A percentile compares a stretch with the other conserved stretches of the same genome.
These are phyloP conservation scores for Cassiopea andromeda DNA, from an alignment of 30 jellyfish, hydroid and myxozoan genomes.

Conservation along the genomic window DNA sequence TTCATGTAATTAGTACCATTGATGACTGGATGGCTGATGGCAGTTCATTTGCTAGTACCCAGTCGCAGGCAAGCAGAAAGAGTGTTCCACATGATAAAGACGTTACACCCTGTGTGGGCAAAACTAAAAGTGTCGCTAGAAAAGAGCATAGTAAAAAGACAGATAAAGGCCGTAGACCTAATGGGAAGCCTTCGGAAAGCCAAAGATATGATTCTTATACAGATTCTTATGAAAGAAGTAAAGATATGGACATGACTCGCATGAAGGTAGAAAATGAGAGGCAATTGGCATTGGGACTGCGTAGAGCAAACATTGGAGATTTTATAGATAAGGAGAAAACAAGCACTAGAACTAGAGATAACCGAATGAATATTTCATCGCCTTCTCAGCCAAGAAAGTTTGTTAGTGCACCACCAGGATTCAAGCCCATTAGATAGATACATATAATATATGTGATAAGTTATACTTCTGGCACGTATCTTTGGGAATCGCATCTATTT, in stretches of 20 bases:
- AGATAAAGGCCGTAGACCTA: neutral
- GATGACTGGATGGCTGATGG: neutral
- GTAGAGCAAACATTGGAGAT: neutral
- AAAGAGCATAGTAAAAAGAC: slow-evolving; percentile 17
- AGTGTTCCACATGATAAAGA: neutral
- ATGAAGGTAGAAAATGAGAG: neutral
- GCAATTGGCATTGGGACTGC: neutral
- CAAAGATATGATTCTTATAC: neutral
- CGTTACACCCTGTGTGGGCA: neutral
- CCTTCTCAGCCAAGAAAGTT: neutral
- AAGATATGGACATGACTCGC: neutral
- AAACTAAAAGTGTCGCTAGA: slow-evolving; percentile 13
- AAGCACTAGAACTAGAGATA: neutral
- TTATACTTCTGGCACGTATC: too few species aligned
- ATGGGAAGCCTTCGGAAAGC: neutral
- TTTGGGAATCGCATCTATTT: too few species aligned
- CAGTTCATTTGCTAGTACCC: neutral
- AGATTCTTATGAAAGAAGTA: neutral
- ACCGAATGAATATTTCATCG: neutral
- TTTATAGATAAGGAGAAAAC: neutral
- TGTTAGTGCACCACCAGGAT: slow-evolving; percentile 57
- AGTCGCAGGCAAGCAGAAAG: neutral
- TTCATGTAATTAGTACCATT: neutral
- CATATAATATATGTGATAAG: too few species aligned
- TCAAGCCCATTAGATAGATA: slow-evolving; percentile 22